Evolutionary conservation across 2,888 invertebrate species (phyloP).

Genomic region (Harpagoxenus sublaevis): DNA sequence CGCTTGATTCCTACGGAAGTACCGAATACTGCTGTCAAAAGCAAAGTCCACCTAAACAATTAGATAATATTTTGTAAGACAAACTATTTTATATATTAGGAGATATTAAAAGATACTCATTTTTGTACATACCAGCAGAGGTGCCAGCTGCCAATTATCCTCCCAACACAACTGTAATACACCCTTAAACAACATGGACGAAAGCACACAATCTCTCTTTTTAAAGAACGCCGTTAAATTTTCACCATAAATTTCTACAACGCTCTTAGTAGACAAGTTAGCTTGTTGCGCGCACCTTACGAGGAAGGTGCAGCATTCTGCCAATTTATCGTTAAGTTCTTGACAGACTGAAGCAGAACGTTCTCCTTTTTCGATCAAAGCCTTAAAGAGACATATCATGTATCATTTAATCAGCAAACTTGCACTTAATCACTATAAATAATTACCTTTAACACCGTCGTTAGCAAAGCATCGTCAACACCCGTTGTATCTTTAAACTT

Average conservation of each 20-base stretch:
- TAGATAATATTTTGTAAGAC: constrained; percentile 11
- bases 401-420: constrained; percentile 1
- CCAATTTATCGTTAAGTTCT: constrained; percentile 90
- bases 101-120: not conserved
- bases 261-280: constrained; percentile 79
- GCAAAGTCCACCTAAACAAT: constrained; percentile 86
- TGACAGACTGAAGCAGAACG: constrained; percentile 89
- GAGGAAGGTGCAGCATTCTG: constrained; percentile 89
- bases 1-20: constrained; percentile 90
- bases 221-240: constrained; percentile 89
- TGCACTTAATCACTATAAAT: constrained; percentile 22
- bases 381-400: constrained; percentile 74
- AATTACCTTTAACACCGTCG: constrained; percentile 86
- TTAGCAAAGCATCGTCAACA: constrained; percentile 87
- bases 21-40: constrained; percentile 88
- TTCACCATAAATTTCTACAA: constrained; percentile 87
- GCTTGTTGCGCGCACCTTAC: constrained; percentile 89
- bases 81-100: constrained; percentile 1
- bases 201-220: constrained; percentile 89
- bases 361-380: constrained; percentile 89
- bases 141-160: constrained; percentile 89
- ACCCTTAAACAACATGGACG: constrained; percentile 90
- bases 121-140: constrained; percentile 85
- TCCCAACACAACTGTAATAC: constrained; percentile 90
- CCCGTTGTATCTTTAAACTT: constrained; percentile 88